phyloP scores from a whole-genome alignment of 2,888 invertebrate species.

The Formica aserva region DNA sequence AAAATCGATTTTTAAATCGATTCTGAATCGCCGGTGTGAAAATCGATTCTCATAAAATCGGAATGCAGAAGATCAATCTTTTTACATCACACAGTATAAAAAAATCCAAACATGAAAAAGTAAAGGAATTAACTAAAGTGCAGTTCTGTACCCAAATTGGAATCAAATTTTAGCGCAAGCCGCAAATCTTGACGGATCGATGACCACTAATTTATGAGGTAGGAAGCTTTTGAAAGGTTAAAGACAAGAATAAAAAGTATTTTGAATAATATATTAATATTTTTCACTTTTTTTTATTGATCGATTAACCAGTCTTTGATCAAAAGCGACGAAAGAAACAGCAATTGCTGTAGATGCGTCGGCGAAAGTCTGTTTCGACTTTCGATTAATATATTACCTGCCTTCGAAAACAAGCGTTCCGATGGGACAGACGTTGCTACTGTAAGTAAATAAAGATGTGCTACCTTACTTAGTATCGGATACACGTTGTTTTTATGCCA shows the following conservation, averaged over 20 bases:
- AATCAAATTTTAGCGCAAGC: no score
- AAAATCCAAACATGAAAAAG: no score
- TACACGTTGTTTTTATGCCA: not conserved
- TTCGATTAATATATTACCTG: not conserved
- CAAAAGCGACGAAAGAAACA: not conserved
- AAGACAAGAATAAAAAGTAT: not conserved
- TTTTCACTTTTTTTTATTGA: not conserved
- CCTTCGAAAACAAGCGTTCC: not conserved
- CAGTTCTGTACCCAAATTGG: no score
- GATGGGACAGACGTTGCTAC: not conserved
- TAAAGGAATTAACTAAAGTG: no score
- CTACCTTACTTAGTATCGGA: not conserved
- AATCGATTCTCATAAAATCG: not conserved
- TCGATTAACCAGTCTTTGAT: not conserved
- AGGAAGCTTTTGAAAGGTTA: not conserved
- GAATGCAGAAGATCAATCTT: not conserved
- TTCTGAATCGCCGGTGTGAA: not conserved
- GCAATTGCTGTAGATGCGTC: not conserved
- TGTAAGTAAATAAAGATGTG: not conserved
- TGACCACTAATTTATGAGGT: no score
- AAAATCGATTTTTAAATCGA: not conserved
- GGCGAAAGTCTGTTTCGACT: not conserved
- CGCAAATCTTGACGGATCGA: no score
- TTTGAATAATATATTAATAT: not conserved
- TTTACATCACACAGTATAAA: not conserved